A percentile compares a stretch with the other conserved stretches of the same genome.
phyloP scores from a whole-genome alignment of 2,113 vertebrate species.

The Leucopternis melanops region DNA sequence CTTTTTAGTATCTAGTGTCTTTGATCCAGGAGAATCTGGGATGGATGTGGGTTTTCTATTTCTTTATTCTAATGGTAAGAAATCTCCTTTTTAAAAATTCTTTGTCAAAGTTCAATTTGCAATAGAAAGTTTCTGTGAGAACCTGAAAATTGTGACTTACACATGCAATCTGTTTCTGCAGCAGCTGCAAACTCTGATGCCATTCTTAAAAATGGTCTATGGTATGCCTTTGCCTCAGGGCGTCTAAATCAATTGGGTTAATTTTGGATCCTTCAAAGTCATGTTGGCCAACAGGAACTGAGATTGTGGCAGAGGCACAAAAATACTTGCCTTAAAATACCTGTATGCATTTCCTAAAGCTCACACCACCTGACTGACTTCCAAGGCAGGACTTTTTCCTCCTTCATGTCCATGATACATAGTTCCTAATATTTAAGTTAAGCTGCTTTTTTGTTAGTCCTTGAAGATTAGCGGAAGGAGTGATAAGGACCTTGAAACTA shows the following conservation, averaged over 20 bases:
- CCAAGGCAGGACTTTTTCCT: background rate
- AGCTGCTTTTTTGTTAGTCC: background rate
- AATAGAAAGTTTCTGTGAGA: background rate
- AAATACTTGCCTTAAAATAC: background rate
- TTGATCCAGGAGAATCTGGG: constrained; percentile 86
- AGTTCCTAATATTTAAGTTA: background rate
- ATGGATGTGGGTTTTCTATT: constrained; percentile 96
- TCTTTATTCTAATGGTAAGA: constrained; percentile 95
- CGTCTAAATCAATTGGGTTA: background rate
- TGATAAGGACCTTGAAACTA: background rate
- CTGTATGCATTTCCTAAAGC: background rate
- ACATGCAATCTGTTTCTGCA: background rate
- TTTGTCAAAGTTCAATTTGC: background rate
- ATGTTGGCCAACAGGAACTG: background rate
- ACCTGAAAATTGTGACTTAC: background rate
- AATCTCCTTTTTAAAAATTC: background rate
- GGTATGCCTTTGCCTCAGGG: background rate
- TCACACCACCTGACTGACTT: background rate
- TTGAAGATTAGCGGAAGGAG: background rate
- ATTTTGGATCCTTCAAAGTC: background rate
- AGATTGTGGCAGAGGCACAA: background rate
- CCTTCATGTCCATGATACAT: fast-evolving
- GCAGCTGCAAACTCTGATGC: background rate
- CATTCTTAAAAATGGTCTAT: background rate
- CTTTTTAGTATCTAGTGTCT: constrained; percentile 87